These are phyloP conservation scores for Philopedon plagiatum DNA, from an alignment of 2,888 invertebrate genomes.

Conservation along the genomic window DNA sequence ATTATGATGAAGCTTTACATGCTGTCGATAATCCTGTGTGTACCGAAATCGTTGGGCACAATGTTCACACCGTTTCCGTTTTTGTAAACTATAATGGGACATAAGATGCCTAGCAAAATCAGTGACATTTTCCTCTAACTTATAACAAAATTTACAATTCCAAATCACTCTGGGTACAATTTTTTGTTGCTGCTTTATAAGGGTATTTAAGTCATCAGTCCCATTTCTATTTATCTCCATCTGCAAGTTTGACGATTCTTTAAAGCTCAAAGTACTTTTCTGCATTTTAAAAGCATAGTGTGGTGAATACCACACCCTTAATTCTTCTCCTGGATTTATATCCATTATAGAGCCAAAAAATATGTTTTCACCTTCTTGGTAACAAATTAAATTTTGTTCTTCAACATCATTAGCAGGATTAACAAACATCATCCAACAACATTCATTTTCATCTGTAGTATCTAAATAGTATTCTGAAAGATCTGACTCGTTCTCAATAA, in stretches of 20 bases:
- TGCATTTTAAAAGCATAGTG: constrained; percentile 72
- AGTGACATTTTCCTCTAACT: constrained; percentile 64
- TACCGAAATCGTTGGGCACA: constrained; percentile 60
- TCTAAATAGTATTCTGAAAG: constrained; percentile 70
- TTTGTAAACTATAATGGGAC: constrained; percentile 64
- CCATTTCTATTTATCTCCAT: constrained; percentile 11
- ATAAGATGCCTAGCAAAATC: constrained; percentile 68
- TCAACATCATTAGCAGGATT: constrained; percentile 67
- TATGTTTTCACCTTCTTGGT: constrained; percentile 70
- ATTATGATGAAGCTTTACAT: constrained; percentile 46
- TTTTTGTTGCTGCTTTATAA: constrained; percentile 62
- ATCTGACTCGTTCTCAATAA: constrained; percentile 66
- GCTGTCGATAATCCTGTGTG: constrained; percentile 54
- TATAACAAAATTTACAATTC: constrained; percentile 69
- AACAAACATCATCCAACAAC: constrained; percentile 76
- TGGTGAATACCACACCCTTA: constrained; percentile 75
- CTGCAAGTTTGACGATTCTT: constrained; percentile 19
- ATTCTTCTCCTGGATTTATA: constrained; percentile 68
- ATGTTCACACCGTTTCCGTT: constrained; percentile 59
- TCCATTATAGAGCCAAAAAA: constrained; percentile 69
- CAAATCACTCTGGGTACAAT: constrained; percentile 64
- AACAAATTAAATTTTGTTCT: constrained; percentile 75
- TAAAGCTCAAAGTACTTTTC: constrained; percentile 50
- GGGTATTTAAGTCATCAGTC: constrained; percentile 50
- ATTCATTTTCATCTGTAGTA: constrained; percentile 71